These are phyloP conservation scores for Sander lucioperca DNA, from an alignment of 2,113 vertebrate genomes.

Conservation along the genomic window DNA sequence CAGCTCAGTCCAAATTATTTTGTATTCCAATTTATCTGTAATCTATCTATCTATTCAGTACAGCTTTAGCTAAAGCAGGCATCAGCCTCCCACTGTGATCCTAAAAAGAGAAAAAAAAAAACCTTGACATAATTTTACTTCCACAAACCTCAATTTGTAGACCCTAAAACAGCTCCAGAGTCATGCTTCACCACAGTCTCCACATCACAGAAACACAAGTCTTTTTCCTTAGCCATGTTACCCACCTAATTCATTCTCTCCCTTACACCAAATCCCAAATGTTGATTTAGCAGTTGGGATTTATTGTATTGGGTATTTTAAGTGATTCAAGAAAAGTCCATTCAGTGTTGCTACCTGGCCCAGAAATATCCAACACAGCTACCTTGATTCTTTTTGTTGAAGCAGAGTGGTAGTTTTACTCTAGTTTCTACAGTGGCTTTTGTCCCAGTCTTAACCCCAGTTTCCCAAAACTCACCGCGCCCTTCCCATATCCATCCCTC, in stretches of 20 bases:
- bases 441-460: constrained; percentile 17
- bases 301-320: constrained; percentile 35
- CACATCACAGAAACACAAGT: constrained; percentile 49
- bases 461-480: constrained; percentile 8
- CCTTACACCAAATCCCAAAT: constrained; percentile 37
- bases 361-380: constrained; percentile 4
- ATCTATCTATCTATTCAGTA: constrained; percentile 52
- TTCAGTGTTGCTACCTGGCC: not conserved
- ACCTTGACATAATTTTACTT: not conserved
- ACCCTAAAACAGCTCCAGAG: constrained; percentile 47
- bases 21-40: constrained; percentile 55
- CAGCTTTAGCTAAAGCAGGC: constrained; percentile 21
- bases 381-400: not conserved
- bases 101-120: not conserved
- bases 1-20: constrained; percentile 45
- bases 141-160: constrained; percentile 54
- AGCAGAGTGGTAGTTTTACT: not conserved
- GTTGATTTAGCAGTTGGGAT: constrained; percentile 44
- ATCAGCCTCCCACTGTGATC: constrained; percentile 31
- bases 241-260: constrained; percentile 32
- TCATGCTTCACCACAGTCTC: constrained; percentile 41
- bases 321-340: constrained; percentile 4
- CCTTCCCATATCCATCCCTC: constrained; percentile 1
- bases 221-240: constrained; percentile 9
- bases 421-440: constrained; percentile 8